Base-by-base conservation (phyloP, 2,113 vertebrate genomes). In the Plectropomus leopardus region DNA sequence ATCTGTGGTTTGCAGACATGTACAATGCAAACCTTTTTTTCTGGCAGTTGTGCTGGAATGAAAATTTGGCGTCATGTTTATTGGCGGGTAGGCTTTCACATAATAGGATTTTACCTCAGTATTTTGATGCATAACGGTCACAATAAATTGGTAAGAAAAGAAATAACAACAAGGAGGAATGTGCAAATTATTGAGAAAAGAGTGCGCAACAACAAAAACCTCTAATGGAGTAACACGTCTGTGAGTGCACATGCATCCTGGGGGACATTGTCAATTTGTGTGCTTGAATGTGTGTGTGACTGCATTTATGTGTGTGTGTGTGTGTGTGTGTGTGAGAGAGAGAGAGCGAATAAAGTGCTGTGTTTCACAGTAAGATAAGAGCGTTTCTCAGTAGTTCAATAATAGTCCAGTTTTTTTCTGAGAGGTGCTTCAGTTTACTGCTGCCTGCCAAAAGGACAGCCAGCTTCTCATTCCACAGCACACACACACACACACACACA, bases 381-480 rank as follows among this genome's bases (percentile, higher is more conserved):
- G 78, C 19, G 15, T 85, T 72, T 78, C 68, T 80, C 84, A 63
- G 80, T 32, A 28, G 75, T 79, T 88, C 85, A 85, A 76, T 86
- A 85, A 89, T 84, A 85, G 86, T 86, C 64, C 65, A 26, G 50
- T 76, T 80, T 65, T n/a, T 86, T 65, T 73, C 73, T 80, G 64
- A 92, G 89, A 91, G 91, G 89, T 86, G 81, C 88, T 89, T 86
- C 85, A 90, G 73, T 79, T 57, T 76, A 45, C 58, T 65, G 74
- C 82, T 66, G 85, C 73, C 81, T 87, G 89, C 84, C 78, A 91
- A 88, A 87, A 89, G 91, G 82, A 88, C 73, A 84, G 61, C 36
- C 79, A 83, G 85, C 77, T 74, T 51, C 84, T 83, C 66, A 51
- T 76, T 73, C 47, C 76, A 76, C 71, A 60, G 14, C 54, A 2